Conservation (phyloP, 2,888 invertebrate species). For the Spatulosminthurus flaviceps region DNA sequence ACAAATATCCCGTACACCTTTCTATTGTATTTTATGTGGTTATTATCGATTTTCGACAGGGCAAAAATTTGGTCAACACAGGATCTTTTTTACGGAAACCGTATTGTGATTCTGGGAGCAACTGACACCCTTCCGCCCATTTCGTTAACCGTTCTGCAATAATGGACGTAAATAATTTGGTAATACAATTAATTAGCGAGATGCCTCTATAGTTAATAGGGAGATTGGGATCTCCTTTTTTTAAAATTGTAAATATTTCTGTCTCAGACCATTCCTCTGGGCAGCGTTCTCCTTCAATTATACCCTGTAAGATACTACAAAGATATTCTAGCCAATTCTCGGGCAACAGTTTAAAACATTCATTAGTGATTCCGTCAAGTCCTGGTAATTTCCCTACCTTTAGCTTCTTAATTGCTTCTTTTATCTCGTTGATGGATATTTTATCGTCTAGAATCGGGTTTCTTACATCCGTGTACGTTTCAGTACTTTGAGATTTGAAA, state of each 20-base stretch:
- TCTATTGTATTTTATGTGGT: not conserved
- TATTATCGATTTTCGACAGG: not conserved
- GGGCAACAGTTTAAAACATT: no score
- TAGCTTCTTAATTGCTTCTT: no score
- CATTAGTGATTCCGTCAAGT: no score
- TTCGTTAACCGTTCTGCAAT: not conserved
- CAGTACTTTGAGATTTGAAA: no score
- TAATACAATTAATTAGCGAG: not conserved
- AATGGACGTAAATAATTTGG: constrained; percentile 14
- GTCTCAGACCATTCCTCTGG: not conserved
- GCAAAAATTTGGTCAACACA: constrained; percentile 33
- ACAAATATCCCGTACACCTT: constrained; percentile 19
- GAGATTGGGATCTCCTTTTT: not conserved
- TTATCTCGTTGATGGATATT: no score
- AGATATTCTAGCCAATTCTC: no score
- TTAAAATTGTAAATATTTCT: not conserved
- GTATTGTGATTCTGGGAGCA: constrained; percentile 31
- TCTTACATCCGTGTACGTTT: no score
- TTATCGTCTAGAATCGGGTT: no score
- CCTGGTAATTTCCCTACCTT: no score
- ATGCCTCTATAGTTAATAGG: constrained; percentile 31
- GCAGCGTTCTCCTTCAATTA: not conserved
- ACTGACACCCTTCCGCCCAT: not conserved
- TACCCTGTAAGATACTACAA: no score
- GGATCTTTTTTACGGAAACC: constrained; percentile 25